Conservation (phyloP, 2,888 invertebrate species). For the Lochmaea capreae region DNA sequence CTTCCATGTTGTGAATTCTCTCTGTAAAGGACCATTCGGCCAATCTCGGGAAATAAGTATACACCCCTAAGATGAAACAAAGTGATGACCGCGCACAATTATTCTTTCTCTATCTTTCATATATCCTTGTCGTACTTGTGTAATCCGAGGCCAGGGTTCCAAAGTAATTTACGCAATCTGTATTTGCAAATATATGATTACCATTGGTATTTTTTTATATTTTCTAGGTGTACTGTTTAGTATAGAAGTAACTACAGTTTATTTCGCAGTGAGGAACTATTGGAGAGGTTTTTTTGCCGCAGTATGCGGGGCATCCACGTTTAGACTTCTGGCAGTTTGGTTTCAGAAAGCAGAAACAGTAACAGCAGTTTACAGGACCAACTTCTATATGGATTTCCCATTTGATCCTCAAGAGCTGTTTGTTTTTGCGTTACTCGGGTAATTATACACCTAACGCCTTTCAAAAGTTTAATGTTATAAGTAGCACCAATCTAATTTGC, state of each 20-base stretch:
- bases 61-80: too few relatives aligned
- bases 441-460: conserved; percentile 47
- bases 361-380: conserved; percentile 93
- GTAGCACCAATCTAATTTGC: background rate
- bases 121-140: too few relatives aligned
- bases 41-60: too few relatives aligned
- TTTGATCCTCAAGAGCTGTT: conserved; percentile 97
- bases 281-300: conserved; percentile 99
- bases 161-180: too few relatives aligned
- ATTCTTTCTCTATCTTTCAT: too few relatives aligned
- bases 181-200: background rate
- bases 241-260: conserved; percentile 98
- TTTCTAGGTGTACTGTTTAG: conserved; percentile 92
- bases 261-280: conserved; percentile 98
- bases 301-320: conserved; percentile 96
- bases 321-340: conserved; percentile 94
- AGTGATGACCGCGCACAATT: too few relatives aligned
- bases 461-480: background rate
- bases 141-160: too few relatives aligned
- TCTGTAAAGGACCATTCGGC: too few relatives aligned
- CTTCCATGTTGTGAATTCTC: too few relatives aligned
- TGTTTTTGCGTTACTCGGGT: conserved; percentile 94
- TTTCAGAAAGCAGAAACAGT: conserved; percentile 94
- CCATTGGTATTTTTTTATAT: background rate
- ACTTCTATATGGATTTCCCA: conserved; percentile 93